These are phyloP conservation scores for Tinamus guttatus DNA, from an alignment of 2,113 vertebrate genomes.

Conservation along the genomic window DNA sequence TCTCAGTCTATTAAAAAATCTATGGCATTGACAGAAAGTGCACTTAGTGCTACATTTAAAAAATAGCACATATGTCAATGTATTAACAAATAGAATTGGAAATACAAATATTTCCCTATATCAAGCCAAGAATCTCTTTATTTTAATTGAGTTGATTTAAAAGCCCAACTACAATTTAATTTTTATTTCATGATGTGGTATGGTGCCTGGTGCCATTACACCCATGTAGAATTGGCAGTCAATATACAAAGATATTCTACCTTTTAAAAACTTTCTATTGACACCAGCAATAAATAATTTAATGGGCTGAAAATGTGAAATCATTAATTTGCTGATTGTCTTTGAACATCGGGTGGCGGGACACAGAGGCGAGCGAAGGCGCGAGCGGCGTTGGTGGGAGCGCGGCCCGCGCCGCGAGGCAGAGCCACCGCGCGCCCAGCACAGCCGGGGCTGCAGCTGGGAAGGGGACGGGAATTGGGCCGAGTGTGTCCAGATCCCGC, in stretches of 20 bases:
- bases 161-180: slow-evolving; percentile 90
- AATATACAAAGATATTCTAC: slow-evolving; percentile 81
- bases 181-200: slow-evolving; percentile 87
- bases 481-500: not conserved
- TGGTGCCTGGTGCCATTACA: slow-evolving; percentile 74
- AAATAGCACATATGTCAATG: slow-evolving; percentile 91
- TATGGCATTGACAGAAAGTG: slow-evolving; percentile 92
- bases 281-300: slow-evolving; percentile 79
- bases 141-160: slow-evolving; percentile 91
- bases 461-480: not conserved
- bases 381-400: not conserved
- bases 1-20: slow-evolving; percentile 96
- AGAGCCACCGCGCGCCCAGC: not conserved
- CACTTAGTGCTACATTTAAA: slow-evolving; percentile 92
- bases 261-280: slow-evolving; percentile 82
- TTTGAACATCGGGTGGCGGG: slow-evolving; percentile 46
- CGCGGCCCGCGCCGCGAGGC: too few relatives aligned
- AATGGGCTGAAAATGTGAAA: slow-evolving; percentile 74
- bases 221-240: slow-evolving; percentile 76
- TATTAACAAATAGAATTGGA: slow-evolving; percentile 91
- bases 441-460: not conserved
- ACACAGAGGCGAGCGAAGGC: not conserved
- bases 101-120: slow-evolving; percentile 91
- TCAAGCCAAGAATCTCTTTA: slow-evolving; percentile 91
- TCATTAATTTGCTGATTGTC: slow-evolving; percentile 70